Percentiles rank a stretch among this genome's conserved stretches.
Evolutionary conservation across 2,113 vertebrate species (phyloP).

Genomic region (Eira barbara): DNA sequence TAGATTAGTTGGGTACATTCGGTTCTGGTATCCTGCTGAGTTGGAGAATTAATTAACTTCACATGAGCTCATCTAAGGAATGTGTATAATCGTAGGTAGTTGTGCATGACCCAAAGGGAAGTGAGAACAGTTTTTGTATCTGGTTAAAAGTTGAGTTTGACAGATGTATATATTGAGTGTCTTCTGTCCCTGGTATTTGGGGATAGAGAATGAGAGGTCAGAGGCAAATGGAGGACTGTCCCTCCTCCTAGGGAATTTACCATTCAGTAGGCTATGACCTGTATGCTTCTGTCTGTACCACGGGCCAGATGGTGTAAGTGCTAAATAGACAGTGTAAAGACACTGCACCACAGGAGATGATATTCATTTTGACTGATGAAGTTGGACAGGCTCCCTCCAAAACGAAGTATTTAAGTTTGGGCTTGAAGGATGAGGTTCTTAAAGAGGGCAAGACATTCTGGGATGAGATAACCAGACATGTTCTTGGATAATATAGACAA

Average conservation of each 20-base stretch:
- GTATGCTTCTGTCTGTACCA: background rate
- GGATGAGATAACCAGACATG: background rate
- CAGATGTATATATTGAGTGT: background rate
- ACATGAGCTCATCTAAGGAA: conserved; percentile 80
- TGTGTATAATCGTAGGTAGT: conserved; percentile 71
- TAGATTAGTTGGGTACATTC: conserved; percentile 58
- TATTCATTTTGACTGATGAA: background rate
- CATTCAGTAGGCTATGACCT: background rate
- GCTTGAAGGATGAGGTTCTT: background rate
- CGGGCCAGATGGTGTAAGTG: background rate
- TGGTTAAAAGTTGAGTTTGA: background rate
- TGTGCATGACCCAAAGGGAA: conserved; percentile 47
- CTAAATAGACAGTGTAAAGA: background rate
- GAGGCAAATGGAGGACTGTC: background rate
- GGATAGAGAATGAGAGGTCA: background rate
- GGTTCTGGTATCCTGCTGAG: conserved; percentile 77
- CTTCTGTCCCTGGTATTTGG: background rate
- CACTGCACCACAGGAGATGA: background rate
- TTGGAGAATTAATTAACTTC: conserved; percentile 83
- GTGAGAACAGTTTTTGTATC: conserved; percentile 50
- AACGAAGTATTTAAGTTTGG: background rate
- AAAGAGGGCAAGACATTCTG: background rate
- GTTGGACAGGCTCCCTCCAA: background rate
- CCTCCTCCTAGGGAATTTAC: background rate
- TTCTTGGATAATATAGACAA: background rate